Conservation (phyloP, 2,113 vertebrate genomes). For the Syrmaticus mikado region DNA sequence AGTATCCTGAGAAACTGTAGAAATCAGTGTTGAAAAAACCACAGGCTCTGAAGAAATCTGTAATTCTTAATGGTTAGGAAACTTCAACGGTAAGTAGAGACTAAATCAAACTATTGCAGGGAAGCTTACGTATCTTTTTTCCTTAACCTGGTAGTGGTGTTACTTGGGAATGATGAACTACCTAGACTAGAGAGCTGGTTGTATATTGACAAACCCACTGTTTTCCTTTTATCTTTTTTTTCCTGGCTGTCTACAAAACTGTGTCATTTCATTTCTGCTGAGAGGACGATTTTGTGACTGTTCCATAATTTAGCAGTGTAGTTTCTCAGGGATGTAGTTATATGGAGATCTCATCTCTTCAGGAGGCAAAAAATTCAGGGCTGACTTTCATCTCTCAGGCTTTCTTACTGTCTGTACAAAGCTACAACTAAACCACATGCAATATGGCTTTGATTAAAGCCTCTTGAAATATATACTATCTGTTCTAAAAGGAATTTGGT, state of each 20-base stretch:
- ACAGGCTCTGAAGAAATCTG: background rate
- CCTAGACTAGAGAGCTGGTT: background rate
- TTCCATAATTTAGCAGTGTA: background rate
- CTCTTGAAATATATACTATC: background rate
- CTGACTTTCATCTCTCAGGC: background rate
- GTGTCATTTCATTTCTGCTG: background rate
- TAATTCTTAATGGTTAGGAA: background rate
- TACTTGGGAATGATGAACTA: background rate
- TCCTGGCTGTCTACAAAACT: background rate
- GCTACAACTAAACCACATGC: background rate
- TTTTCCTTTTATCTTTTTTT: conserved; percentile 9
- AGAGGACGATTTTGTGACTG: background rate
- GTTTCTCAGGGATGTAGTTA: background rate
- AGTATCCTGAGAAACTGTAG: background rate
- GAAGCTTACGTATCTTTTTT: background rate
- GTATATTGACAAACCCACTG: background rate
- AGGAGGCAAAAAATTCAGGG: background rate
- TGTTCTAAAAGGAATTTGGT: background rate
- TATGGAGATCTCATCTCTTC: background rate
- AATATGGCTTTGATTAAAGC: background rate
- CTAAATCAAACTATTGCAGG: background rate
- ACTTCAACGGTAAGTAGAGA: background rate
- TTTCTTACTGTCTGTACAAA: background rate
- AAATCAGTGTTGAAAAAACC: background rate
- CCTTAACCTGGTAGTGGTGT: background rate